Conservation (phyloP, 1,140 invertebrate genomes). For the Heliconius hermathena region DNA sequence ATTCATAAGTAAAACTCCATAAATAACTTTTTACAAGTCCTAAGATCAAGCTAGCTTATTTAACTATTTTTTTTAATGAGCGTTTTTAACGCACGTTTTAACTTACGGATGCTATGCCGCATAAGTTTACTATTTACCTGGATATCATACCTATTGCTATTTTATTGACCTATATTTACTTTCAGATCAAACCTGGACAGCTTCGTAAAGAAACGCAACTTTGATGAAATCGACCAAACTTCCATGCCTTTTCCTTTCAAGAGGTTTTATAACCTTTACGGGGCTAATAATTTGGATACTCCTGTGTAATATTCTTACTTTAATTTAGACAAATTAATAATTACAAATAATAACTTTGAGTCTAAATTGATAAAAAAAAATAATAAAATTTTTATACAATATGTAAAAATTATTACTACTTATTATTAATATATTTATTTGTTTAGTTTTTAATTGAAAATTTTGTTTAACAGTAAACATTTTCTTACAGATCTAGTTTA, state of each 20-base stretch:
- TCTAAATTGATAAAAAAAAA: not conserved
- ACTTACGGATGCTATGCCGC: no score
- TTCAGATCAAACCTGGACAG: constrained; percentile 69
- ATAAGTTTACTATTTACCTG: no score
- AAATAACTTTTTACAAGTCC: not conserved
- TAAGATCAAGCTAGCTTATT: not conserved
- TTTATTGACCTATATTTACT: constrained; percentile 16
- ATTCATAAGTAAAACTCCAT: not conserved
- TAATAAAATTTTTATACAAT: no score
- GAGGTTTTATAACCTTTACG: constrained; percentile 62
- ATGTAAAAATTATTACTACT: no score
- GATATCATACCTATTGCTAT: no score
- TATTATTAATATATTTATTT: no score
- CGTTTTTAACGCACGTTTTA: no score
- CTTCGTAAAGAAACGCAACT: constrained; percentile 81
- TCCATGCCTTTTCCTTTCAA: constrained; percentile 72
- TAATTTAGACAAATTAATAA: not conserved
- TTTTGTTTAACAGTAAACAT: no score
- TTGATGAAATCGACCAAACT: constrained; percentile 84
- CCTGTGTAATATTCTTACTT: constrained; percentile 53
- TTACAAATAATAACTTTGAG: no score
- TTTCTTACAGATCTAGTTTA: constrained; percentile 55
- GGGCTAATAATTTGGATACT: constrained; percentile 57
- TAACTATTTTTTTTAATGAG: no score
- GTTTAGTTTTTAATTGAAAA: no score